These are phyloP conservation scores for Drosophila pallidifrons DNA, from an alignment of 1,140 invertebrate species.

Conservation along the genomic window DNA sequence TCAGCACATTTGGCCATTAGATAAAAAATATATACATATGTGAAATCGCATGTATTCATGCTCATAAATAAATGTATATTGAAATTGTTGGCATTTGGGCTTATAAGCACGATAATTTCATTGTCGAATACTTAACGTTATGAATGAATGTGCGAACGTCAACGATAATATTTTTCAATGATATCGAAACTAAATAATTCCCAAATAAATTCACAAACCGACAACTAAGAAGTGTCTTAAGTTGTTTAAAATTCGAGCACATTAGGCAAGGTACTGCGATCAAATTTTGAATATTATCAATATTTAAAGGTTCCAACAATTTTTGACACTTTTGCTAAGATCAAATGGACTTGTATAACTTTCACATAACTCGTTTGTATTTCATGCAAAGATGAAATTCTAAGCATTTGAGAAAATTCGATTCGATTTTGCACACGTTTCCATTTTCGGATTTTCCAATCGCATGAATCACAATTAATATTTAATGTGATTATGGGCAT, in stretches of 20 bases:
- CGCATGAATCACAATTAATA: constrained; percentile 51
- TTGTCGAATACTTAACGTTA: constrained; percentile 15
- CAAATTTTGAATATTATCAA: not conserved
- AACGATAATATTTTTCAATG: constrained; percentile 4
- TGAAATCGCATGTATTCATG: constrained; percentile 4
- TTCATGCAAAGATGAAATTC: not conserved
- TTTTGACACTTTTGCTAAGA: too few species aligned
- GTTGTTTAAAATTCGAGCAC: not conserved
- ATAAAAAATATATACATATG: not conserved
- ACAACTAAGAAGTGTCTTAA: constrained; percentile 3
- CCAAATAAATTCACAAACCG: constrained; percentile 2
- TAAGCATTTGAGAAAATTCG: not conserved
- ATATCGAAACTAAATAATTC: constrained; percentile 14
- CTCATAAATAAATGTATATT: constrained; percentile 13
- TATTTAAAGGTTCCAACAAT: too few species aligned
- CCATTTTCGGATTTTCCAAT: constrained; percentile 4
- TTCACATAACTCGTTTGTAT: not conserved
- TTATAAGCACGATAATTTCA: constrained; percentile 24
- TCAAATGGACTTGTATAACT: not conserved
- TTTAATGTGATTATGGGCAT: constrained; percentile 49
- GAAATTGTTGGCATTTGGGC: constrained; percentile 11
- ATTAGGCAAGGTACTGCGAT: not conserved
- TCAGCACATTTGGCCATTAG: constrained; percentile 6
- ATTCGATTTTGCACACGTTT: constrained; percentile 5
- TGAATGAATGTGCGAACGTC: constrained; percentile 27